Evolutionary conservation across 2,888 invertebrate species (phyloP), one percentile per base, ranked within the genome.

Genomic region (Antitype chi): DNA sequence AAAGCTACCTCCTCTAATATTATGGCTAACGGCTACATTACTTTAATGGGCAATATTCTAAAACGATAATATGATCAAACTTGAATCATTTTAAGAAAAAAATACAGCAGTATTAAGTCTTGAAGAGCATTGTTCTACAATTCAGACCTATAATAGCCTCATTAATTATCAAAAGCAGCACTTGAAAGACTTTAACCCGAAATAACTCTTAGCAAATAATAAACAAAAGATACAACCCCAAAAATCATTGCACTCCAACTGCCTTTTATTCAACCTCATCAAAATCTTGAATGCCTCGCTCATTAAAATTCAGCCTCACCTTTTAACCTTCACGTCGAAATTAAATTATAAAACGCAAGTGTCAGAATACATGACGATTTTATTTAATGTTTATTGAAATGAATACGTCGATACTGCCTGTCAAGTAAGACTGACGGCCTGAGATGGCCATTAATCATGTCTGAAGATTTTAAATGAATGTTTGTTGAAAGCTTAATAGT

Each of bases 231-330:
- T 0, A 52, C 32, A 47, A 55, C 20, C 63, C 23, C 25, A 32
- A 63, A 78, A 74, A 63, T 63, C 23, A 52, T 25, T 68, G 49
- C 55, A 52, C 23, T n/a, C 32, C 8, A 63, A 55, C 47, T 32
- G 43, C 28, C 17, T 82, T 81, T 43, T 60, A 55, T 70, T 64
- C n/a, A 43, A 43, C 55, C 69, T 82, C 60, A 66, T 66, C 25
- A 82, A 52, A 60, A 60, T 43, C 60, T 76, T 70, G 69, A 76
- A 53, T 25, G 25, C 55, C 11, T 20, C 7, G 38, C 82, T 70
- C 69, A 55, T 80, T 80, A 68, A 60, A 82, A 70, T 57, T 32
- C 32, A 55, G 55, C 23, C 38, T 11, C 9, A 76, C 47, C 49
- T 82, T 69, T 49, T 20, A 68, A 69, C 49, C 13, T 57, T 74